phyloP scores from a whole-genome alignment of 1,140 invertebrate species.

The Plectus sambesii region DNA sequence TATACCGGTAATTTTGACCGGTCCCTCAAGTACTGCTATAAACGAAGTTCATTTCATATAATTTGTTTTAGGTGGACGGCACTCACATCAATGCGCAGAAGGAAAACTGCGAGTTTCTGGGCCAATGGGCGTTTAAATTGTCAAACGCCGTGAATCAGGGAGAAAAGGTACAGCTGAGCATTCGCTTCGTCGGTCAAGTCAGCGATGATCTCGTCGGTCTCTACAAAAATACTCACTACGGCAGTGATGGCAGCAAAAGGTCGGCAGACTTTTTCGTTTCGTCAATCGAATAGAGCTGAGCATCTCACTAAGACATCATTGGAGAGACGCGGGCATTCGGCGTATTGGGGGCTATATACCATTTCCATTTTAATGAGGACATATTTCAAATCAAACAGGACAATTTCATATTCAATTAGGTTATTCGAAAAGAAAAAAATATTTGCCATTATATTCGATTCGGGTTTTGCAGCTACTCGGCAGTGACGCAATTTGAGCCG shows the following conservation, averaged over 20 bases:
- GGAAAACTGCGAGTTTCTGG: conserved; percentile 2
- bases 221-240: conserved; percentile 23
- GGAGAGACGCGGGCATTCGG: too few species aligned
- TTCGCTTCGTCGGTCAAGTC: conserved; percentile 18
- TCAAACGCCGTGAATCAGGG: background rate
- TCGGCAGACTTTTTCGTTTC: background rate
- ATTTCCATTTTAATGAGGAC: too few species aligned
- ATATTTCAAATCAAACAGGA: background rate
- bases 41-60: too few species aligned
- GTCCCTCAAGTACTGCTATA: too few species aligned
- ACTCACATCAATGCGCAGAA: conserved; percentile 12
- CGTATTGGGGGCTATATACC: too few species aligned
- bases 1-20: too few species aligned
- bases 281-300: background rate
- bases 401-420: too few species aligned
- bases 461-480: conserved; percentile 51
- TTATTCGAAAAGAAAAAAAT: too few species aligned
- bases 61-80: conserved; percentile 10
- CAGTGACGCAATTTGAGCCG: conserved; percentile 85
- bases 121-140: conserved; percentile 15
- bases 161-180: conserved; percentile 1
- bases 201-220: conserved; percentile 23
- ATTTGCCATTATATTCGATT: too few species aligned
- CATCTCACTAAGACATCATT: too few species aligned
- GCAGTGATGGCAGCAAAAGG: conserved; percentile 15